Conservation (phyloP, 2,797 vertebrate genomes). For the Ctenopoma kingsleyae region DNA sequence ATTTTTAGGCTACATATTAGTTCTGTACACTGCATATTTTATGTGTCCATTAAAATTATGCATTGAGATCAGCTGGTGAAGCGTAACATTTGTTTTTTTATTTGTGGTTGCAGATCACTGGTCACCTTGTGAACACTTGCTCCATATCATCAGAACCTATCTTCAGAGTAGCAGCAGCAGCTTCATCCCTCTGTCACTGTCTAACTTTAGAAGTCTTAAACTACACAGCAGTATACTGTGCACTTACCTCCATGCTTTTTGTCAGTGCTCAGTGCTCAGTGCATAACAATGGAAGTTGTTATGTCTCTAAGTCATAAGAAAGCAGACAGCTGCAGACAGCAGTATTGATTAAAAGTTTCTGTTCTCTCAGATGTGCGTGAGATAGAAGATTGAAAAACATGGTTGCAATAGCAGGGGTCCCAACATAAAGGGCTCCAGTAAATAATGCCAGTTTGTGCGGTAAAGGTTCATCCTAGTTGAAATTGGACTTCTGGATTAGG, state of each 20-base stretch:
- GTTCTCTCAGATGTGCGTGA: background rate
- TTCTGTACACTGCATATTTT: no score
- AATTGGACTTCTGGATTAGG: background rate
- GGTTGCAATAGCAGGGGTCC: background rate
- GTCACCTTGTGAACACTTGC: background rate
- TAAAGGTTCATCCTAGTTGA: background rate
- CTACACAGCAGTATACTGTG: background rate
- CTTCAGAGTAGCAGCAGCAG: constrained; percentile 1
- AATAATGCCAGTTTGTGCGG: background rate
- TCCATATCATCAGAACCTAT: no score
- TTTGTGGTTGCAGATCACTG: background rate
- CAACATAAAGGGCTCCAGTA: background rate
- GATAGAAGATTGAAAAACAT: background rate
- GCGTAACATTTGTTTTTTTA: background rate
- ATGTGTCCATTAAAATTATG: no score
- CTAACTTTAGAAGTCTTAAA: background rate
- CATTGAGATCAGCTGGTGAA: background rate
- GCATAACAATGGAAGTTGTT: no score
- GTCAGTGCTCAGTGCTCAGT: background rate
- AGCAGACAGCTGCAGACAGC: background rate
- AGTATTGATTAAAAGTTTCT: background rate
- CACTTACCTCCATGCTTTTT: background rate
- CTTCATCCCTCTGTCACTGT: background rate
- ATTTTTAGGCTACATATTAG: no score
- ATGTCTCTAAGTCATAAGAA: background rate